Evolutionary conservation across 2,113 vertebrate genomes (phyloP).

Genomic region (Amia ocellicauda): DNA sequence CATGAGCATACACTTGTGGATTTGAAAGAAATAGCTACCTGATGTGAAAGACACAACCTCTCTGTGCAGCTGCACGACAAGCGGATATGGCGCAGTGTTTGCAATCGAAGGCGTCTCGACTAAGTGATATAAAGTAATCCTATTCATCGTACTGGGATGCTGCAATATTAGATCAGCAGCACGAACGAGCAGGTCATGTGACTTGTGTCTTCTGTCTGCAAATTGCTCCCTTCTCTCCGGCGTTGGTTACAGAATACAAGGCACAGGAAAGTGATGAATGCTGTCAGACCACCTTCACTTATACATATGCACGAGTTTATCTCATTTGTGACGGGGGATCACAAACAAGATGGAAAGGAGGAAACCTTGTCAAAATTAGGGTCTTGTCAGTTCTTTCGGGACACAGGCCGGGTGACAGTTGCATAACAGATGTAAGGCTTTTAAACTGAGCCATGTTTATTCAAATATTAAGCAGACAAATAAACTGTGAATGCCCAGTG

Average conservation of each 20-base stretch:
- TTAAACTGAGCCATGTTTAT: conserved; percentile 42
- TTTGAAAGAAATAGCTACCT: no score
- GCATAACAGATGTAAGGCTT: conserved; percentile 53
- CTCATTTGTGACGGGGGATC: conserved; percentile 18
- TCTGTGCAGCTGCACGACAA: no score
- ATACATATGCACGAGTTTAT: neutral
- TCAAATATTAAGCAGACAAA: conserved; percentile 50
- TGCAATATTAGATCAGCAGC: no score
- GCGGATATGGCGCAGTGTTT: no score
- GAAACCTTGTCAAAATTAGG: conserved; percentile 50
- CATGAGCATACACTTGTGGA: no score
- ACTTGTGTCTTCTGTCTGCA: neutral
- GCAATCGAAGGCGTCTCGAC: no score
- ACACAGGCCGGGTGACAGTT: conserved; percentile 53
- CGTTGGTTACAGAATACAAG: neutral
- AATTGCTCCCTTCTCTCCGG: neutral
- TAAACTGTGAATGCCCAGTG: neutral
- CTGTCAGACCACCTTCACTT: neutral
- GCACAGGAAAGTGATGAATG: neutral
- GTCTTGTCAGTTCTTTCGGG: conserved; percentile 38
- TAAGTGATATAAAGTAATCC: no score
- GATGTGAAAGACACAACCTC: no score
- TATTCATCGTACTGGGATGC: no score
- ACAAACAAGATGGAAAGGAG: conserved; percentile 40
- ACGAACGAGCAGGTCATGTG: no score